phyloP scores from a whole-genome alignment of 2,113 vertebrate species.

The Syrrhaptes paradoxus region DNA sequence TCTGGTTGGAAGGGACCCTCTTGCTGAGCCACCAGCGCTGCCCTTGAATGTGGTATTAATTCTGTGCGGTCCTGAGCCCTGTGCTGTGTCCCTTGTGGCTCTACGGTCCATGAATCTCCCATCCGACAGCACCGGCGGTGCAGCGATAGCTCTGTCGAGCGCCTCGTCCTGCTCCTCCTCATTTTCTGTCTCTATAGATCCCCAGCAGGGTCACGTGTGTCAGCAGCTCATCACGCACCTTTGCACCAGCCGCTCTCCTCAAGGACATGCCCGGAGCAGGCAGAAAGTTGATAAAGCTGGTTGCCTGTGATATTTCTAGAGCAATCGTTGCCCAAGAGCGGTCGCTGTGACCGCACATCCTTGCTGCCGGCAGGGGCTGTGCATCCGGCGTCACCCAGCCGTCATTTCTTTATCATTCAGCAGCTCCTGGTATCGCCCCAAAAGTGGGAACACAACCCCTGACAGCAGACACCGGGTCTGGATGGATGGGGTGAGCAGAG shows the following conservation, averaged over 20 bases:
- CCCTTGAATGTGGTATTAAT: background rate
- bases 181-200: background rate
- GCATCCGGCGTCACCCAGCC: background rate
- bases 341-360: background rate
- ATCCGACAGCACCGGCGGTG: background rate
- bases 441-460: background rate
- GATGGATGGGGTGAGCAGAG: background rate
- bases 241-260: background rate
- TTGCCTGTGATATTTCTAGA: background rate
- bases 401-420: background rate
- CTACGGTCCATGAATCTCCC: background rate
- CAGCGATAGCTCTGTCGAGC: background rate
- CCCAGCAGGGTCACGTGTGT: background rate
- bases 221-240: background rate
- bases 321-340: background rate
- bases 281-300: background rate
- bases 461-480: background rate
- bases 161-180: background rate
- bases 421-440: background rate
- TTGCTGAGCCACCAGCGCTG: background rate
- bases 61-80: background rate
- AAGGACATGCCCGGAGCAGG: background rate
- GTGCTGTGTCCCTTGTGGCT: background rate
- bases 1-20: background rate
- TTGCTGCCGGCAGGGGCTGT: background rate